Evolutionary conservation across 35 echinoderm and acorn worm species (phyloP).

Genomic region (Antedon bifida): DNA sequence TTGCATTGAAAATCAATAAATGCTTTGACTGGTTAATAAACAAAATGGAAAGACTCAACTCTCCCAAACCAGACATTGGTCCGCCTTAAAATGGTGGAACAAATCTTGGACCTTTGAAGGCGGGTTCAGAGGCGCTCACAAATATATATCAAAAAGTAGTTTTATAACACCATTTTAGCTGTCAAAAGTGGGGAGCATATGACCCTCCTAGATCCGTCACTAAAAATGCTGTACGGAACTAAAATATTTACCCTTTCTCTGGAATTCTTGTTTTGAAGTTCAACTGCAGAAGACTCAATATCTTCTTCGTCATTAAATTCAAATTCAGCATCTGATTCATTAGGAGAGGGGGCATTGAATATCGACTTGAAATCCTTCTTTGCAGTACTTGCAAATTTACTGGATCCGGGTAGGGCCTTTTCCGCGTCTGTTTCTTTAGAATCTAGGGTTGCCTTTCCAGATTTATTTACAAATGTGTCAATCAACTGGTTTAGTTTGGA

Average conservation of each 20-base stretch:
- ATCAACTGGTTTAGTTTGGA: too few species aligned
- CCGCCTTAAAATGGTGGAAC: too few species aligned
- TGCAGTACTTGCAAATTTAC: neutral
- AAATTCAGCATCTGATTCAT: slow-evolving; percentile 12
- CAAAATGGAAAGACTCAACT: neutral
- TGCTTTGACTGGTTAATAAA: neutral
- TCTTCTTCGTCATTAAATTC: slow-evolving; percentile 48
- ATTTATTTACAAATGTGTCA: too few species aligned
- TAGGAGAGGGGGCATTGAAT: neutral
- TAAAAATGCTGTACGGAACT: too few species aligned
- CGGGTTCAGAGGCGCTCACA: too few species aligned
- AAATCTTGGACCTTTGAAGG: too few species aligned
- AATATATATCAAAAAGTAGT: too few species aligned
- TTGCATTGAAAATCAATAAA: neutral
- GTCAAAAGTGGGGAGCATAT: too few species aligned
- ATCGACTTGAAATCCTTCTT: neutral
- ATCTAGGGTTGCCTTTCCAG: neutral
- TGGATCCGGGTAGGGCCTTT: neutral
- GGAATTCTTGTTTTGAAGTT: slow-evolving; percentile 91
- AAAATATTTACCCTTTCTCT: slow-evolving; percentile 94
- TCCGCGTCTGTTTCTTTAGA: neutral
- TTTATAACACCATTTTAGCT: too few species aligned
- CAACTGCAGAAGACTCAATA: slow-evolving; percentile 88
- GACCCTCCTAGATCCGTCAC: too few species aligned
- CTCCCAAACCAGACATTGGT: too few species aligned